Evolutionary conservation across 2,113 vertebrate species (phyloP).

Genomic region (Neolamprologus cancellatus): DNA sequence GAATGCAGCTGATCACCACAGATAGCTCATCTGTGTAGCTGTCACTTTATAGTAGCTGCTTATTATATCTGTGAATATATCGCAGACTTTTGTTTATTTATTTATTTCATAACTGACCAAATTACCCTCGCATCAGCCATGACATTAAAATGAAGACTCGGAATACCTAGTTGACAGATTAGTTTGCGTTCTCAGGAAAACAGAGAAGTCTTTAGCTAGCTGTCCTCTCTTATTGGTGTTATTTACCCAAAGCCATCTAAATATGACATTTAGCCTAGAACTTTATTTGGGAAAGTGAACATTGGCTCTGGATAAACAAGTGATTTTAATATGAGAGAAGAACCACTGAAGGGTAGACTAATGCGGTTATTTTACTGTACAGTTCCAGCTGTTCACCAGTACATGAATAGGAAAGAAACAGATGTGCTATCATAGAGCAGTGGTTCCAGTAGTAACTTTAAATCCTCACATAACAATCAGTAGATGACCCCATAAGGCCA

Average conservation of each 20-base stretch:
- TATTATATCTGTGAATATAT: not conserved
- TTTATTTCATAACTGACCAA: not conserved
- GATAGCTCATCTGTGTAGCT: not conserved
- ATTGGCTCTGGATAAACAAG: not conserved
- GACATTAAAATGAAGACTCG: not conserved
- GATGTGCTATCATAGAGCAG: not conserved
- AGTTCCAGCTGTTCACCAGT: not conserved
- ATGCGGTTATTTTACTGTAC: not conserved
- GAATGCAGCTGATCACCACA: not conserved
- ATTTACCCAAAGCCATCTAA: not conserved
- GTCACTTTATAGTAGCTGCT: not conserved
- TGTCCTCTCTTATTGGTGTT: not conserved
- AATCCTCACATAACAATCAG: not conserved
- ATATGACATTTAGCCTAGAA: not conserved
- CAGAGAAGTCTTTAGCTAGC: not conserved
- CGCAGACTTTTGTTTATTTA: not conserved
- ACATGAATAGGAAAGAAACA: not conserved
- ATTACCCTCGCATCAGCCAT: slow-evolving; percentile 33
- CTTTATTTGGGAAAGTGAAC: not conserved
- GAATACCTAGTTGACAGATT: not conserved
- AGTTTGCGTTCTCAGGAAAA: slow-evolving; percentile 45
- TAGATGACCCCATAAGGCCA: not conserved
- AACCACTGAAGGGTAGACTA: not conserved
- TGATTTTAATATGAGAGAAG: not conserved
- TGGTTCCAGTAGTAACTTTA: not conserved